Conservation (phyloP, 2,797 vertebrate species). For the Gymnocypris eckloni region DNA sequence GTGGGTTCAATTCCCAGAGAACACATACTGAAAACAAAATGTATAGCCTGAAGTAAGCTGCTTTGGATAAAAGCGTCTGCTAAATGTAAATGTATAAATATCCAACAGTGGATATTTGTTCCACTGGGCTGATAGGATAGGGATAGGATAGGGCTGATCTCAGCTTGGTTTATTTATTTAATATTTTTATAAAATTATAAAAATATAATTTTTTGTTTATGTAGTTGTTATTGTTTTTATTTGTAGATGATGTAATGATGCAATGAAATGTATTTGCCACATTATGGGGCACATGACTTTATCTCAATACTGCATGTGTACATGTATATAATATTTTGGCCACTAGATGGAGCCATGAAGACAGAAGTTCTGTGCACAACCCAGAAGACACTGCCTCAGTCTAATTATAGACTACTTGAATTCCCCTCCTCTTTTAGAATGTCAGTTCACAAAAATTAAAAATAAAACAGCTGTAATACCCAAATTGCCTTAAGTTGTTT, state of each 20-base stretch:
- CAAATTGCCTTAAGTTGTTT: background rate
- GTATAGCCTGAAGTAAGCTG: no score
- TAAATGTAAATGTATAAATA: no score
- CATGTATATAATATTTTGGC: background rate
- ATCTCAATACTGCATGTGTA: background rate
- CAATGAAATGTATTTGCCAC: background rate
- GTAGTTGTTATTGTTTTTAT: background rate
- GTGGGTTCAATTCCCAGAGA: no score
- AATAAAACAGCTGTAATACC: background rate
- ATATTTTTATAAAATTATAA: background rate
- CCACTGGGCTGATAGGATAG: no score
- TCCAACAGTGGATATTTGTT: no score
- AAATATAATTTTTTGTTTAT: background rate
- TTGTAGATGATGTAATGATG: background rate
- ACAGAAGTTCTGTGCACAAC: background rate
- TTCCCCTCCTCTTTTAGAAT: background rate
- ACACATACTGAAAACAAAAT: no score
- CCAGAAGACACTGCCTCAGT: background rate
- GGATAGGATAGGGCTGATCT: background rate
- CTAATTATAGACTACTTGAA: background rate
- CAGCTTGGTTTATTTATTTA: background rate
- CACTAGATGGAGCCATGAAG: slow-evolving; percentile 30
- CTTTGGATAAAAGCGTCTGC: no score
- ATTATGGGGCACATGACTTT: background rate
- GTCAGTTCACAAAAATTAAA: background rate